Percentiles rank a stretch among this genome's conserved stretches.
Evolutionary conservation across 2,113 vertebrate species (phyloP).

Genomic region (Pipra filicauda): DNA sequence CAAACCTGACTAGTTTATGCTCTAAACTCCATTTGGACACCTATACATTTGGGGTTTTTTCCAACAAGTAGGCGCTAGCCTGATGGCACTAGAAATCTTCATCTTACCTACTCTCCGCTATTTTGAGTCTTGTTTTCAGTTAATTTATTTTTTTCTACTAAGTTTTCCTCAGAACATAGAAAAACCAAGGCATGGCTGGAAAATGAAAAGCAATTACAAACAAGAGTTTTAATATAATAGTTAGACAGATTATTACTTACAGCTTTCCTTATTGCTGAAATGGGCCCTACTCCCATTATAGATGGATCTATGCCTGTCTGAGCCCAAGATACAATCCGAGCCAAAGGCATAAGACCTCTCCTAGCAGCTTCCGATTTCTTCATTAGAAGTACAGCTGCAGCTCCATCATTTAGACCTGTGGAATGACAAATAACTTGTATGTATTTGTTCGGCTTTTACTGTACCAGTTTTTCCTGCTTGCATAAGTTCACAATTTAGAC

Average conservation of each 20-base stretch:
- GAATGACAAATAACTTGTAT: neutral
- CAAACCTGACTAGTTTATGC: neutral
- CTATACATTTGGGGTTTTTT: neutral
- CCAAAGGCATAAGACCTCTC: slow-evolving; percentile 84
- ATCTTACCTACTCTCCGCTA: neutral
- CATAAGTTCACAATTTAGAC: neutral
- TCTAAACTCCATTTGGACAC: neutral
- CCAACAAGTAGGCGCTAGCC: neutral
- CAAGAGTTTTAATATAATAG: neutral
- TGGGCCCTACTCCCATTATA: slow-evolving; percentile 91
- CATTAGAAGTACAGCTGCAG: slow-evolving; percentile 93
- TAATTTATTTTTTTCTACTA: neutral
- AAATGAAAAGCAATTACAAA: neutral
- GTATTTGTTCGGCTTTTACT: neutral
- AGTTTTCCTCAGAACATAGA: neutral
- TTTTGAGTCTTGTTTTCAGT: neutral
- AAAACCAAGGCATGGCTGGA: neutral
- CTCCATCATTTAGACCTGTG: slow-evolving; percentile 92
- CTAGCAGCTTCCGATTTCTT: slow-evolving; percentile 84
- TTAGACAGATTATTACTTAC: slow-evolving; percentile 75
- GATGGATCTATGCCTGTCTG: slow-evolving; percentile 92
- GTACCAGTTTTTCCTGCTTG: neutral
- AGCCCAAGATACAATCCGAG: slow-evolving; percentile 85
- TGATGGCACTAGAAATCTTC: neutral
- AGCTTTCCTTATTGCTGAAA: slow-evolving; percentile 90